phyloP scores from a whole-genome alignment of 1,140 invertebrate species.

The Sipha flava region DNA sequence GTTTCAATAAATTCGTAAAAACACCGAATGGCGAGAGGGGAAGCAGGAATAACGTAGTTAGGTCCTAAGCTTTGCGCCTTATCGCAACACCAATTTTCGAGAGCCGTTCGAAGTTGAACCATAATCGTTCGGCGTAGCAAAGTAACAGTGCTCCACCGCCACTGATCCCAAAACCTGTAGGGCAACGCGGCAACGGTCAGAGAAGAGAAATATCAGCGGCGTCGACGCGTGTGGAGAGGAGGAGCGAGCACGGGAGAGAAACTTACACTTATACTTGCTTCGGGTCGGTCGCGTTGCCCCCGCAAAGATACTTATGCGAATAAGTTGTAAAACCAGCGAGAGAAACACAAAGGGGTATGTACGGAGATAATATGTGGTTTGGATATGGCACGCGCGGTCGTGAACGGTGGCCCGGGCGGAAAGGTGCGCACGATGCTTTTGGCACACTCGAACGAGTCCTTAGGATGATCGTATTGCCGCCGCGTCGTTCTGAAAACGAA shows the following conservation, averaged over 20 bases:
- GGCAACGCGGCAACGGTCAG: not conserved
- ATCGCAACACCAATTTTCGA: not conserved
- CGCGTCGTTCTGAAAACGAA: not conserved
- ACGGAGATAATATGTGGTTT: not conserved
- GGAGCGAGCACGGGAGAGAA: no score
- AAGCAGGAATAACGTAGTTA: not conserved
- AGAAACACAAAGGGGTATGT: not conserved
- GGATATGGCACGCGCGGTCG: not conserved
- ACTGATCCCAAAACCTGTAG: not conserved
- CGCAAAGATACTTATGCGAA: not conserved
- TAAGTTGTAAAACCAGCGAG: not conserved
- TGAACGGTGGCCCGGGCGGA: not conserved
- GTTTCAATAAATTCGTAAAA: not conserved
- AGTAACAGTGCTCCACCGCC: not conserved
- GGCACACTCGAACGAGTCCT: slow-evolving; percentile 10
- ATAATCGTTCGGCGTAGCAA: not conserved
- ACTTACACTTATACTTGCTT: not conserved
- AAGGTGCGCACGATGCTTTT: not conserved
- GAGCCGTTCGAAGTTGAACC: not conserved
- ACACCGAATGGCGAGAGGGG: not conserved
- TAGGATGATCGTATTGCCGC: not conserved
- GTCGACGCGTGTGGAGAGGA: no score
- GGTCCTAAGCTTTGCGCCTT: not conserved
- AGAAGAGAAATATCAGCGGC: no score
- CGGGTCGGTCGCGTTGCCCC: not conserved